Base-by-base conservation (phyloP, 2,113 vertebrate species). In the Maccullochella peelii region DNA sequence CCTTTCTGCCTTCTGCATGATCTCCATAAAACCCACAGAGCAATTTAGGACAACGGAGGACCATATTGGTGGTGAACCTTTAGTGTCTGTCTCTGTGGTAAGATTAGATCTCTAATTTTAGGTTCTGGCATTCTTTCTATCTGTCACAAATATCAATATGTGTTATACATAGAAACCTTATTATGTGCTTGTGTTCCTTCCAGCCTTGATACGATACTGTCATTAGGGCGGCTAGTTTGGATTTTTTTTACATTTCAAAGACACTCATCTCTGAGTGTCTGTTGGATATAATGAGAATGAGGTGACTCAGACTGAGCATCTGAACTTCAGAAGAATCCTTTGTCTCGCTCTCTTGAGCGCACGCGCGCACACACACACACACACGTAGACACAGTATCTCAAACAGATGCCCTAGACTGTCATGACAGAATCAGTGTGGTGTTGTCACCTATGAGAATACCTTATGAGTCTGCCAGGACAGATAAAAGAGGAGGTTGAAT, bases 101-200 rank as follows among this genome's bases (percentile, higher is more conserved):
- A 80, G 27, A 76, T 82, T 85, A 77, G 62, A 78, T 72, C 14
- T 80, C 63, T 83, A 58, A 77, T 89, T 88, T 88, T 79, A 88
- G 77, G 3, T 15, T 47, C 54, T 70, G 54, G 42, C 33, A 49
- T 78, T 42, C 47, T 85, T 69, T 68, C 30, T 25, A 1, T 21
- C 58, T 79, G 77, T 61, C 80, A 75, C 49, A 75, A 74, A 68
- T 84, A 57, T 81, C 30, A 84, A 74, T 68, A 16, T 74, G 14
- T 78, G 18, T 76, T 59, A 42, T 23, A 25, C n/a, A 68, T 1
- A 52, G 8, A 74, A 66, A 15, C 42, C 6, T 44, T 6, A 55
- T 69, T 42, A 57, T 81, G 65, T 15, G 58, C 33, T 25, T 71
- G 3, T 70, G 8, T 78, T 74, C 8, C 57, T 75, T 79, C 15